Percentiles rank a stretch among this genome's conserved stretches.
phyloP scores from a whole-genome alignment of 2,113 vertebrate species.

The Zapus hudsonius region DNA sequence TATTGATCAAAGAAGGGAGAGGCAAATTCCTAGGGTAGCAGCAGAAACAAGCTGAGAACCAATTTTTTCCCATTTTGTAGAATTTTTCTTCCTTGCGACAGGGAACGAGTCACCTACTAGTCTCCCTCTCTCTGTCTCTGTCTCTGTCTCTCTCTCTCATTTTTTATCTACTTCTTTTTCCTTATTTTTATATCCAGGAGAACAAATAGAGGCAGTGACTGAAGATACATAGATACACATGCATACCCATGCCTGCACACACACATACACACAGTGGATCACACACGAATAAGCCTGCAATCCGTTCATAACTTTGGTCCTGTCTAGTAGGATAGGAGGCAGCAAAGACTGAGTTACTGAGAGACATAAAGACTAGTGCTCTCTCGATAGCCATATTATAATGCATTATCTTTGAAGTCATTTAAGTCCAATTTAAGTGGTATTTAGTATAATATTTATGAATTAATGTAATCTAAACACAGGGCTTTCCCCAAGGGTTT shows the following conservation, averaged over 20 bases:
- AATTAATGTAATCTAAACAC: slow-evolving; percentile 90
- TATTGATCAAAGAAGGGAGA: slow-evolving; percentile 72
- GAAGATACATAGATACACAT: neutral
- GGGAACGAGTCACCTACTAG: slow-evolving; percentile 50
- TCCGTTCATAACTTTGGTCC: slow-evolving; percentile 87
- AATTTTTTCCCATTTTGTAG: slow-evolving; percentile 55
- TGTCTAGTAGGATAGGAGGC: slow-evolving; percentile 79
- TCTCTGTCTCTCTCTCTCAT: slow-evolving; percentile 25
- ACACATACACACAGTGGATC: slow-evolving; percentile 76
- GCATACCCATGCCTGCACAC: neutral
- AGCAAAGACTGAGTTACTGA: slow-evolving; percentile 86
- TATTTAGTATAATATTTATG: slow-evolving; percentile 91
- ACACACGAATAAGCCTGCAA: slow-evolving; percentile 79
- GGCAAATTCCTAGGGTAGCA: slow-evolving; percentile 41
- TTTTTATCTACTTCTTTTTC: slow-evolving; percentile 66
- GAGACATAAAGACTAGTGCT: slow-evolving; percentile 88
- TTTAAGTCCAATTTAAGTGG: slow-evolving; percentile 89
- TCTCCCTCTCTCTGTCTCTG: slow-evolving; percentile 53
- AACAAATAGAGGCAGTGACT: slow-evolving; percentile 73
- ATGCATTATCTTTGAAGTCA: slow-evolving; percentile 89
- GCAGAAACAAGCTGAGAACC: slow-evolving; percentile 59
- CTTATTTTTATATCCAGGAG: slow-evolving; percentile 42
- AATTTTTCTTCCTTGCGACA: slow-evolving; percentile 66
- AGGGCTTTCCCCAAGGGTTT: slow-evolving; percentile 83
- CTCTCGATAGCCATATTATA: slow-evolving; percentile 88